Evolutionary conservation across 1,140 invertebrate genomes (phyloP).

Genomic region (Leptoteleia sp.): DNA sequence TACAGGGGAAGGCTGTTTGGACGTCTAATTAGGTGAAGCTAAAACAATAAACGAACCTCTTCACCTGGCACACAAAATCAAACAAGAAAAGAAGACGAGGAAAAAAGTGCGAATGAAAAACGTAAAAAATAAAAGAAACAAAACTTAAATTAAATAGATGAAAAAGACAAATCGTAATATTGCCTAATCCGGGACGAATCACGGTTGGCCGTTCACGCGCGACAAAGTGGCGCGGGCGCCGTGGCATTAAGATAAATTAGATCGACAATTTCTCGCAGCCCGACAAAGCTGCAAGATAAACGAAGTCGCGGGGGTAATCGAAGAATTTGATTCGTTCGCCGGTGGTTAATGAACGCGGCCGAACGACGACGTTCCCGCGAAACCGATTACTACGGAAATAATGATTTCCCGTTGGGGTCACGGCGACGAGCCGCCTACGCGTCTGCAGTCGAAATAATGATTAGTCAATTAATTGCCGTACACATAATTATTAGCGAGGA

Average conservation of each 20-base stretch:
- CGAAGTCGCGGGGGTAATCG: constrained; percentile 51
- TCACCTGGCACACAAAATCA: too few relatives aligned
- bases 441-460: constrained; percentile 76
- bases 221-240: constrained; percentile 24
- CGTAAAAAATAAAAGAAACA: too few relatives aligned
- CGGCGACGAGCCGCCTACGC: constrained; percentile 54
- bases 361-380: constrained; percentile 45
- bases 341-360: constrained; percentile 67
- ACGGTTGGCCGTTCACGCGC: constrained; percentile 6
- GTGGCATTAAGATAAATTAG: constrained; percentile 47
- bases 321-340: constrained; percentile 55
- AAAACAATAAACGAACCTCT: too few relatives aligned
- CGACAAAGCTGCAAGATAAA: constrained; percentile 49
- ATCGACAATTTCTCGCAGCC: constrained; percentile 39
- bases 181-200: constrained; percentile 2
- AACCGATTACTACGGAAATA: constrained; percentile 73
- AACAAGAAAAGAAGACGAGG: too few relatives aligned
- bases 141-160: too few relatives aligned
- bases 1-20: too few relatives aligned
- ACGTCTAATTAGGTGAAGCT: too few relatives aligned
- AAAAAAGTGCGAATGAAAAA: too few relatives aligned
- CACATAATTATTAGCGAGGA: constrained; percentile 80
- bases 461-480: constrained; percentile 81
- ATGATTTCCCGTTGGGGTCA: constrained; percentile 70
- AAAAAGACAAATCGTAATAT: constrained; percentile 1